Base-by-base conservation (phyloP, 2,797 vertebrate genomes). In the Pempheris klunzingeri region DNA sequence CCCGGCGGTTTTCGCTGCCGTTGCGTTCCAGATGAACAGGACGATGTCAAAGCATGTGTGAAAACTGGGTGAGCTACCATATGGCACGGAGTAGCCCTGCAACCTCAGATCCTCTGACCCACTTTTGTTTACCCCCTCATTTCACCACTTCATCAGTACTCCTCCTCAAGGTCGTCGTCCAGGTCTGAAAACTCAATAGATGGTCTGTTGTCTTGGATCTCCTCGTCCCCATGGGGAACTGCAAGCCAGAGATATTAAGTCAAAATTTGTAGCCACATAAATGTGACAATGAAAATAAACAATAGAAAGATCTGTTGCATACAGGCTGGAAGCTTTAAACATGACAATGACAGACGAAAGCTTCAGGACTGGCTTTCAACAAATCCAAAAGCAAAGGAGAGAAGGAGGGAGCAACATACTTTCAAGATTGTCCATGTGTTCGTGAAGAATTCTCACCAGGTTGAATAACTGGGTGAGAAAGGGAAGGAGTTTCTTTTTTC, bases 401-500 rank as follows among this genome's bases (percentile, higher is more conserved):
- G 53, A 74, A 77, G 26, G 72, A 49, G 39, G 81, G 83, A 77
- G 28, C 12, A 84, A 97, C 98, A 82, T 99, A 99, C 98, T 98
- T 98, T 98, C 97, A 92, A 98, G 96, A 96, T 97, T 97, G 97
- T 99, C 98, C 97, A 99, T 98, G 96, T 99, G 97, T 94, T 97
- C 97, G 80, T 99, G 97, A 95, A 99, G 97, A 94, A 97, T 97
- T 96, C 97, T 97, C 94, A 97, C 97, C 97, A 99, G 96, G 96
- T 98, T 98, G 96, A 99, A 98, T 94, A 99, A 97, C 98, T 99
- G 94, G 82, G 86, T 84, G 95, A 96, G 96, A 96, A 95, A 96
- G 94, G 93, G 86, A 81, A 92, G 60, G 88, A 58, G 73, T 65
- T 32, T 62, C 50, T 63, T 52, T 80, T 78, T 80, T 76, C 36